These are phyloP conservation scores for Tetrapedia diversipes DNA, from an alignment of 2,888 invertebrate species.

Conservation along the genomic window DNA sequence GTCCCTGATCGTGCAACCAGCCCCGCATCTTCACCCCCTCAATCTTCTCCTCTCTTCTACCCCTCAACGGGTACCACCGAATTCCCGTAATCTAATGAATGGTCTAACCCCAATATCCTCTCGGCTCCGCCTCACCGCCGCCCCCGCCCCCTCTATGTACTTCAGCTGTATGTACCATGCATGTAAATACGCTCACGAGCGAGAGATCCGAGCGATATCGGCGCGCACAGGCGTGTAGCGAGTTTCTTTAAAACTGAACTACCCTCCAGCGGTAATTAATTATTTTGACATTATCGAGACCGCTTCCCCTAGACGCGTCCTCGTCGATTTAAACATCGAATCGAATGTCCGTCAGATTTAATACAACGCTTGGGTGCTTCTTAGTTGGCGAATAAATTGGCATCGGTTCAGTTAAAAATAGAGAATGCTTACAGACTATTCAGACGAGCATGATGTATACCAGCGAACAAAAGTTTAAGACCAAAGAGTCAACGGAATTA, in stretches of 20 bases:
- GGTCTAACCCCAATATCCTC: conserved; percentile 76
- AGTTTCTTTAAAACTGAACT: conserved; percentile 60
- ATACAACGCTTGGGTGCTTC: background rate
- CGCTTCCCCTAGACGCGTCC: conserved; percentile 15
- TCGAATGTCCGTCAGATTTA: background rate
- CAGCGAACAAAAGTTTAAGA: too few relatives aligned
- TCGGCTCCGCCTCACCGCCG: conserved; percentile 67
- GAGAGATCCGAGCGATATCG: conserved; percentile 53
- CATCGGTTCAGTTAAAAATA: too few relatives aligned
- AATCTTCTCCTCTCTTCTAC: conserved; percentile 49
- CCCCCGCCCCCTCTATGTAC: conserved; percentile 64
- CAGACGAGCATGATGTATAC: too few relatives aligned
- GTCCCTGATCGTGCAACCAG: conserved; percentile 70
- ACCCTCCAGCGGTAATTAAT: conserved; percentile 70
- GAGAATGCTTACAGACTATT: too few relatives aligned
- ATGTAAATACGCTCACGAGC: conserved; percentile 62
- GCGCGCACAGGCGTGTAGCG: conserved; percentile 51
- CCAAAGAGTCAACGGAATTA: too few relatives aligned
- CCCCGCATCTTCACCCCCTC: conserved; percentile 58
- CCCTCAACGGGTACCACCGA: conserved; percentile 68
- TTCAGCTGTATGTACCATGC: conserved; percentile 58
- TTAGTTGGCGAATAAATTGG: conserved; percentile 6
- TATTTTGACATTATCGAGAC: conserved; percentile 69
- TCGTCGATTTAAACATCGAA: conserved; percentile 4
- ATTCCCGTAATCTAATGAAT: conserved; percentile 81